Evolutionary conservation across 2,113 vertebrate species (phyloP).

Genomic region (Pluvianellus socialis): DNA sequence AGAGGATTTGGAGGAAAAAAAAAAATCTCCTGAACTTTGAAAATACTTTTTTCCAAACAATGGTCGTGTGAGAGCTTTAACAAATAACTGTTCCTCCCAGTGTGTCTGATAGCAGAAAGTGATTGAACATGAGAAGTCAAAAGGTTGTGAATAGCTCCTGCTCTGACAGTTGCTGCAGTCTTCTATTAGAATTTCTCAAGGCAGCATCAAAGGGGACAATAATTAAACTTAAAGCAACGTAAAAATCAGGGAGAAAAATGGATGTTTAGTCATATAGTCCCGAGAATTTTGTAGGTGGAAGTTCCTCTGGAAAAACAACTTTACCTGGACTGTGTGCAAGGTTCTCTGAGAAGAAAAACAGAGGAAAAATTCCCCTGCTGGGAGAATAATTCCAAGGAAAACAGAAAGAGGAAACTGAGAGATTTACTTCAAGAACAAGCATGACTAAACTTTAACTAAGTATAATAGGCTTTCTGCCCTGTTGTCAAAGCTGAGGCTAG

Average conservation of each 20-base stretch:
- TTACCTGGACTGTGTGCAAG: background rate
- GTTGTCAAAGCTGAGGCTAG: background rate
- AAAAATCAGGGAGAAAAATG: background rate
- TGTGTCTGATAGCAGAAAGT: background rate
- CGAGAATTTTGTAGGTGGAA: background rate
- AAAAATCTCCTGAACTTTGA: slow-evolving; percentile 66
- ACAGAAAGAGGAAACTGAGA: background rate
- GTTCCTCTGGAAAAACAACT: background rate
- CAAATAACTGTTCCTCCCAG: slow-evolving; percentile 38
- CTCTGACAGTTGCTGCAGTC: background rate
- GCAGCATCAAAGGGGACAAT: background rate
- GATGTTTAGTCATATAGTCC: background rate
- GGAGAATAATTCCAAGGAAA: background rate
- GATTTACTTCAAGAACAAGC: slow-evolving; percentile 1
- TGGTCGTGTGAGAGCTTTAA: slow-evolving; percentile 52
- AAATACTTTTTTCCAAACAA: slow-evolving; percentile 63
- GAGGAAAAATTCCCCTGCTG: background rate
- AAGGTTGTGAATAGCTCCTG: background rate
- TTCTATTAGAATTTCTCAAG: background rate
- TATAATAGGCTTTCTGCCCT: background rate
- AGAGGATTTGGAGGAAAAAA: slow-evolving; percentile 67
- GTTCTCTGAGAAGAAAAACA: background rate
- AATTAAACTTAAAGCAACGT: slow-evolving; percentile 13
- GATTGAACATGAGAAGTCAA: background rate
- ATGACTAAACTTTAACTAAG: background rate